phyloP scores from a whole-genome alignment of 2,797 vertebrate genomes.

The Thaleichthys pacificus region DNA sequence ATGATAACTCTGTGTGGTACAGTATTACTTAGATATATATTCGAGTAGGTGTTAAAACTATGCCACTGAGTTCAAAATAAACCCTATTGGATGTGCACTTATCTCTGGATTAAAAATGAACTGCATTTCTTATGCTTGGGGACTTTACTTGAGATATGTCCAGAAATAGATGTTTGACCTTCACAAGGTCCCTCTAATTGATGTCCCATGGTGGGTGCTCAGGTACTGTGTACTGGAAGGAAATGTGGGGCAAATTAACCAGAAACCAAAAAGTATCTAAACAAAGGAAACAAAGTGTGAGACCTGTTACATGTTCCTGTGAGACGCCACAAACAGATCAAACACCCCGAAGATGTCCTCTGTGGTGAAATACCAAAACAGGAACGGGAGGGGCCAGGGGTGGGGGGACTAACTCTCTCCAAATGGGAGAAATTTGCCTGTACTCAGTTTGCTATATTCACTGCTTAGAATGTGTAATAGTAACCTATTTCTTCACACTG shows the following conservation, averaged over 20 bases:
- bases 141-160: constrained; percentile 34
- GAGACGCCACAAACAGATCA: constrained; percentile 27
- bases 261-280: constrained; percentile 53
- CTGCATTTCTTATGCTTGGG: background rate
- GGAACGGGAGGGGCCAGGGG: constrained; percentile 21
- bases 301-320: constrained; percentile 30
- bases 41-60: too few relatives aligned
- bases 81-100: background rate
- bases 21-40: background rate
- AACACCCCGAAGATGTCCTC: constrained; percentile 47
- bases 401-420: constrained; percentile 16
- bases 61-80: background rate
- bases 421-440: constrained; percentile 37
- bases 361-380: constrained; percentile 30
- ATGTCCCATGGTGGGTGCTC: constrained; percentile 26
- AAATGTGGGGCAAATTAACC: constrained; percentile 20
- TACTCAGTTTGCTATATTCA: constrained; percentile 40
- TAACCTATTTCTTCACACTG: constrained; percentile 65
- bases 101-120: background rate
- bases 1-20: constrained; percentile 24
- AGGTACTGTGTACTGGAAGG: constrained; percentile 30
- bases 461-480: constrained; percentile 17
- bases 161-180: constrained; percentile 54
- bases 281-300: constrained; percentile 40
- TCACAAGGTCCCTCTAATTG: constrained; percentile 52